Conservation (phyloP, 2,888 invertebrate genomes). For the Pantelozetes paolii region DNA sequence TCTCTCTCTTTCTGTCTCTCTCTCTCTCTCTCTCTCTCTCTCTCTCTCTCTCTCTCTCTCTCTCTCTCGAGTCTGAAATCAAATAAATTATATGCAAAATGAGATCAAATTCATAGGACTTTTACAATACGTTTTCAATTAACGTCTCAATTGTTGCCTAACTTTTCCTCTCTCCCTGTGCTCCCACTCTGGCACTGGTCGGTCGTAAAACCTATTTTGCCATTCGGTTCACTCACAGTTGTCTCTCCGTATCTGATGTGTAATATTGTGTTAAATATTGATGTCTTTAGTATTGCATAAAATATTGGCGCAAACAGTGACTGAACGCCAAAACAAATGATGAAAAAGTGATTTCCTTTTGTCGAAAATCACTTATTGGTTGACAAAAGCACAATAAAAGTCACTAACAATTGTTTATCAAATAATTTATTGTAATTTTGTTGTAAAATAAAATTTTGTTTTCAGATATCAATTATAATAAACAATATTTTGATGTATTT, state of each 20-base stretch:
- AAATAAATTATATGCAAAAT: no score
- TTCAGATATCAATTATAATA: not conserved
- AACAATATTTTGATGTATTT: not conserved
- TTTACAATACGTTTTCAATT: not conserved
- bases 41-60: no score
- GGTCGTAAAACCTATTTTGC: not conserved
- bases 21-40: no score
- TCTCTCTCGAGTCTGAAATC: no score
- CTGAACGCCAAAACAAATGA: not conserved
- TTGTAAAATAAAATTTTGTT: no score
- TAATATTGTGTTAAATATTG: not conserved
- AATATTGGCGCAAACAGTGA: no score
- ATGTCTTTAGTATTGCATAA: no score
- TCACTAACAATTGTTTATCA: no score
- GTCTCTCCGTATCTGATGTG: not conserved
- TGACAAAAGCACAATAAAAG: not conserved
- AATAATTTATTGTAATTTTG: not conserved
- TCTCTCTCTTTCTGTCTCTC: no score
- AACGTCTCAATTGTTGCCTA: not conserved
- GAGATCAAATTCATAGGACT: no score
- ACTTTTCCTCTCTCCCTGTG: not conserved
- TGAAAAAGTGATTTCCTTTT: conserved; percentile 23
- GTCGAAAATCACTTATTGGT: conserved; percentile 14
- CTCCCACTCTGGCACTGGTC: no score
- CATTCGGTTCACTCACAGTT: conserved; percentile 3